These are phyloP conservation scores for Trypoxylus dichotomus DNA, from an alignment of 1,140 invertebrate species.

Conservation along the genomic window DNA sequence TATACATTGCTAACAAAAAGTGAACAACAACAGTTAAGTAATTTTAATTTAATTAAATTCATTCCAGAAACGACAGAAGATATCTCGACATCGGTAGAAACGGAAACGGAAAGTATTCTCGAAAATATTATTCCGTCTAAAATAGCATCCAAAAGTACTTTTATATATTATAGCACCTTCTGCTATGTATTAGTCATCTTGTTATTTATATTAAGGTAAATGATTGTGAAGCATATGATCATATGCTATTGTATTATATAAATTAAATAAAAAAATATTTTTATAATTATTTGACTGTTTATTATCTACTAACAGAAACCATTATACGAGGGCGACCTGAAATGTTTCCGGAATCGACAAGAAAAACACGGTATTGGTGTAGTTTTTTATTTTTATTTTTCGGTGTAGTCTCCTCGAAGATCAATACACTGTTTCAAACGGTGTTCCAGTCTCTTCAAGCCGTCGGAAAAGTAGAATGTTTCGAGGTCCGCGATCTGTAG, in stretches of 20 bases:
- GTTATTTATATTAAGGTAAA: slow-evolving; percentile 9
- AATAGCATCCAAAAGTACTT: background rate
- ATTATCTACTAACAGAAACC: too few species aligned
- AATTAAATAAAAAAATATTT: background rate
- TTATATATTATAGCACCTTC: background rate
- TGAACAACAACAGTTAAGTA: background rate
- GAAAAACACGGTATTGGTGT: too few species aligned
- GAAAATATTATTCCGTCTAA: slow-evolving; percentile 21
- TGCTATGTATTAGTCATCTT: background rate
- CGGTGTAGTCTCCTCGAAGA: too few species aligned
- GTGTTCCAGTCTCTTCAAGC: too few species aligned
- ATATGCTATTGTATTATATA: background rate
- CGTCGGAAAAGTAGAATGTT: too few species aligned
- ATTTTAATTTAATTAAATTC: background rate
- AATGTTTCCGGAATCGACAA: too few species aligned
- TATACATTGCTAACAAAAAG: background rate
- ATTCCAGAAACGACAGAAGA: slow-evolving; percentile 21
- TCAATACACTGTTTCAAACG: too few species aligned
- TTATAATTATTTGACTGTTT: too few species aligned
- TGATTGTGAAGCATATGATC: background rate
- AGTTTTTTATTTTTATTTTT: too few species aligned
- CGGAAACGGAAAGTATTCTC: slow-evolving; percentile 18
- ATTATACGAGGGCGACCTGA: too few species aligned
- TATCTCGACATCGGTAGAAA: background rate
- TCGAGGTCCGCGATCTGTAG: too few species aligned